phyloP scores from a whole-genome alignment of 1,140 invertebrate genomes.

The Nomia melanderi region DNA sequence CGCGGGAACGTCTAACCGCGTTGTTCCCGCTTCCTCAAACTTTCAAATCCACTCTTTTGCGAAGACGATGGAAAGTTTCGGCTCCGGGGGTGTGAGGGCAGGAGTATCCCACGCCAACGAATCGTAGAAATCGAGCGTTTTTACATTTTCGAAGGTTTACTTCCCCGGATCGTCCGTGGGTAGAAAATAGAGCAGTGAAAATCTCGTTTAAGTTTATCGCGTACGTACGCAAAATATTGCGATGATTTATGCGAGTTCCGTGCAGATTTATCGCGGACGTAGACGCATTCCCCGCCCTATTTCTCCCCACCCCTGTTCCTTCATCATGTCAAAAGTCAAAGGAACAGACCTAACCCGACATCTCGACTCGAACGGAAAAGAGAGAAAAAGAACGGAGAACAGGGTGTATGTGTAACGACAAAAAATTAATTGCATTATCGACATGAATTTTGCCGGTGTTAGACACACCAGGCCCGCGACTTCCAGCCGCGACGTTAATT shows the following conservation, averaged over 20 bases:
- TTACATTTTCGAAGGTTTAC: slow-evolving; percentile 9
- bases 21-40: background rate
- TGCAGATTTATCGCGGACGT: slow-evolving; percentile 23
- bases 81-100: too few relatives aligned
- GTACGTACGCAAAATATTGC: slow-evolving; percentile 19
- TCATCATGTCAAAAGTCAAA: slow-evolving; percentile 33
- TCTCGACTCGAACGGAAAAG: background rate
- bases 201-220: slow-evolving; percentile 27
- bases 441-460: slow-evolving; percentile 31
- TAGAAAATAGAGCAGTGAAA: background rate
- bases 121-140: background rate
- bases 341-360: background rate
- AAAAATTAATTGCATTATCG: slow-evolving; percentile 46
- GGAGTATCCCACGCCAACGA: background rate
- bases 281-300: background rate
- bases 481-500: slow-evolving; percentile 27
- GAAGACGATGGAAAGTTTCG: too few relatives aligned
- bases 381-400: too few relatives aligned
- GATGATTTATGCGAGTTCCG: slow-evolving; percentile 27
- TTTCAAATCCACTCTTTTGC: background rate
- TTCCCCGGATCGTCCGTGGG: background rate
- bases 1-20: background rate
- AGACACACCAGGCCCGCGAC: background rate
- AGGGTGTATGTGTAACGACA: background rate
- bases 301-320: too few relatives aligned